phyloP scores from a whole-genome alignment of 2,797 vertebrate genomes.

The Crenuchus spilurus region DNA sequence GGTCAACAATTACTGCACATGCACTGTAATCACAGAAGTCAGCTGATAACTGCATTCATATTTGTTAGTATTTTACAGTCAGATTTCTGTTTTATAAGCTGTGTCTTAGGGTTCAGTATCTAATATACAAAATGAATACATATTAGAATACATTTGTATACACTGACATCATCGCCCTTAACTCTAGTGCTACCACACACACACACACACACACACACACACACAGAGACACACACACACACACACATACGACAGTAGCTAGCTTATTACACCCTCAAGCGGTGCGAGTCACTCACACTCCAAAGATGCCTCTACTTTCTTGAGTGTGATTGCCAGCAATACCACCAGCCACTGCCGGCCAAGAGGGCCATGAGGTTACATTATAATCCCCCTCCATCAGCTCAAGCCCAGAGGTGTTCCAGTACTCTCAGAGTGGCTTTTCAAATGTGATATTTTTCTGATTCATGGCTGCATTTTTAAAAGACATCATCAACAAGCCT shows the following conservation, averaged over 20 bases:
- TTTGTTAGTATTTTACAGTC: too few species aligned
- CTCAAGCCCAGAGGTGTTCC: neutral
- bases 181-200: neutral
- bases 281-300: constrained; percentile 18
- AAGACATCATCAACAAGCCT: neutral
- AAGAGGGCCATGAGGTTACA: constrained; percentile 14
- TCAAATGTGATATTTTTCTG: constrained; percentile 12
- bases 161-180: neutral
- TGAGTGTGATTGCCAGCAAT: constrained; percentile 26
- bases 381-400: constrained; percentile 28
- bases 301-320: constrained; percentile 14
- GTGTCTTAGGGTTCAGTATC: neutral
- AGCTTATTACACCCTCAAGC: constrained; percentile 43
- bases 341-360: constrained; percentile 25
- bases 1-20: too few species aligned
- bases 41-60: too few species aligned
- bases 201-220: constrained; percentile 19
- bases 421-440: neutral
- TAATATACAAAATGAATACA: constrained; percentile 1
- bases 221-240: constrained; percentile 8
- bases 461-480: neutral
- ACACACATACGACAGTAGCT: constrained; percentile 16
- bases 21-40: too few species aligned
- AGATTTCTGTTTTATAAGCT: neutral
- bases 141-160: constrained; percentile 24